phyloP scores from a whole-genome alignment of 2,113 vertebrate genomes.

The Cyanistes caeruleus region DNA sequence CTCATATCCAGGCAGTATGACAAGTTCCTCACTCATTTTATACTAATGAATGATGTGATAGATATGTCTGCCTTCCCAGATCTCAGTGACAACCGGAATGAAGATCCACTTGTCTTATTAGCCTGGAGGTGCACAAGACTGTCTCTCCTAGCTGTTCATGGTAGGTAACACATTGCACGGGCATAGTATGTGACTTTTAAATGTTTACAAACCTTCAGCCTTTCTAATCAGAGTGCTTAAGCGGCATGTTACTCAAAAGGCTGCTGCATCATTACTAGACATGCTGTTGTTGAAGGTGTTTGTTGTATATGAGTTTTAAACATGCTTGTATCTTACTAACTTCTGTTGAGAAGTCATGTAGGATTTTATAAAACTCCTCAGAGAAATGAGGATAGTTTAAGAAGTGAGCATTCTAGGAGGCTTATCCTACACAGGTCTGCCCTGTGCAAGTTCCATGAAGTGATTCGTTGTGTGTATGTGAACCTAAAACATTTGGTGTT shows the following conservation, averaged over 20 bases:
- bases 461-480: neutral
- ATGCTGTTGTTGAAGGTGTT: neutral
- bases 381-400: neutral
- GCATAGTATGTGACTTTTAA: neutral
- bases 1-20: conserved; percentile 97
- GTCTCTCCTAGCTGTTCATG: conserved; percentile 88
- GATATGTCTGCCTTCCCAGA: conserved; percentile 93
- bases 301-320: neutral
- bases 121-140: conserved; percentile 96
- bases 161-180: conserved; percentile 54
- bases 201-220: neutral
- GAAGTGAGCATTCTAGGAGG: neutral
- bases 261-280: neutral
- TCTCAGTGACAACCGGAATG: conserved; percentile 93
- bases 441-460: neutral
- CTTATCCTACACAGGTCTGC: neutral
- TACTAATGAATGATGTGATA: conserved; percentile 90
- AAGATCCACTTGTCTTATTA: conserved; percentile 94
- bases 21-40: conserved; percentile 95
- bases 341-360: neutral
- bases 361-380: neutral
- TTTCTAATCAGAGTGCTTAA: neutral
- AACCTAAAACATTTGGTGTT: neutral
- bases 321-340: neutral
- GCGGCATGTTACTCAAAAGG: neutral